Base-by-base conservation (phyloP, 1,140 invertebrate species). In the Drosophila kohkoa region DNA sequence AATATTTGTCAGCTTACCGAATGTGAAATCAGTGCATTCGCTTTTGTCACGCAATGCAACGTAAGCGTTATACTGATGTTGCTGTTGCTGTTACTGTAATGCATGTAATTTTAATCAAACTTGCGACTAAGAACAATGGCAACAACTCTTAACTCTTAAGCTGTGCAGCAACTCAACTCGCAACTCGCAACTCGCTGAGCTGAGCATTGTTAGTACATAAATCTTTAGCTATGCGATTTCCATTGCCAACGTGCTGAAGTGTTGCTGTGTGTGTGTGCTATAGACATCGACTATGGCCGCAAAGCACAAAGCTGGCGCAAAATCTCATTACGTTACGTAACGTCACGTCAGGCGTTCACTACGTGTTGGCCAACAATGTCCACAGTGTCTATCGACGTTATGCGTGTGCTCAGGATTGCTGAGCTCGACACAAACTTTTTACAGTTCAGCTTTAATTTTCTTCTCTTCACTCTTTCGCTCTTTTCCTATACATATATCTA, bases 301-400 rank as follows among this genome's bases (percentile, higher is more conserved):
- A 69, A 59, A 75, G 73, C 81, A 82, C 81, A 83, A 83, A 81
- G 77, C 81, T 83, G 81, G 74, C 77, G 68, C 73, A 83, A 81
- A 83, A 85, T 83, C 81, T 77, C 81, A 85, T 85, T 85, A 85
- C 81, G 81, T 83, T 77, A 81, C 77, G 81, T 74, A 80, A 77
- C 65, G 73, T 81, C 64, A 85, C 67, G 81, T 71, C 63, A 79
- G 71, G 77, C 71, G 66, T 43, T 51, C 38, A 41, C 63, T 83
- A 80, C 81, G 81, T 82, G 81, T 82, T 70, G 66, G 30, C 64
- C 64, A 68, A 67, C 28, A 55, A 43, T 64, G 35, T 57, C 28
- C 6, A 16, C 49, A 52, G 25, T 28, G 25, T 52, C 49, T 30
- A 28, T 57, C 32, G 20, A 65, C 57, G 51, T 54, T 51, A 82